These are phyloP conservation scores for Scatophagus argus DNA, from an alignment of 2,113 vertebrate species.

Conservation along the genomic window DNA sequence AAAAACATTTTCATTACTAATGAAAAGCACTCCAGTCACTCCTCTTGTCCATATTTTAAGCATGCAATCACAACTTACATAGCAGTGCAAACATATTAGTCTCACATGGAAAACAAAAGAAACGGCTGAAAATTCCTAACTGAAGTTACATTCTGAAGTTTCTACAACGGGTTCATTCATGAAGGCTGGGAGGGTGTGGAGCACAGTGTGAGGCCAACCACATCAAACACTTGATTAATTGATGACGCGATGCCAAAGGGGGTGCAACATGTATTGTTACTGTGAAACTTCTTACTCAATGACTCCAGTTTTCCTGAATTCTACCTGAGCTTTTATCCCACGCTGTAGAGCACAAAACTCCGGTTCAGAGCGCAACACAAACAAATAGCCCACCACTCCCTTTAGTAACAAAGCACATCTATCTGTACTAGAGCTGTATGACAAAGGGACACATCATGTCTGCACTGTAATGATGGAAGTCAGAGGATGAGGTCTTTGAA, in stretches of 20 bases:
- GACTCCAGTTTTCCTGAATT: slow-evolving; percentile 18
- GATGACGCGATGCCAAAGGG: slow-evolving; percentile 38
- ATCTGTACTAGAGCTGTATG: slow-evolving; percentile 30
- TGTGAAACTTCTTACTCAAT: slow-evolving; percentile 22
- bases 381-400: slow-evolving; percentile 71
- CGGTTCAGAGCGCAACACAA: slow-evolving; percentile 35
- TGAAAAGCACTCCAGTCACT: slow-evolving; percentile 12
- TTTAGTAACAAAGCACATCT: slow-evolving; percentile 59
- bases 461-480: slow-evolving; percentile 24
- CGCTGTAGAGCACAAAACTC: slow-evolving; percentile 23
- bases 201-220: slow-evolving; percentile 51
- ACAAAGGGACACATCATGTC: slow-evolving; percentile 62
- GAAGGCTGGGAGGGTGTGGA: slow-evolving; percentile 67
- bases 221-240: slow-evolving; percentile 76
- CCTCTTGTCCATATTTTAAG: background rate
- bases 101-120: slow-evolving; percentile 28
- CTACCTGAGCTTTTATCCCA: slow-evolving; percentile 45
- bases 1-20: background rate
- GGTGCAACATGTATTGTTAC: slow-evolving; percentile 19
- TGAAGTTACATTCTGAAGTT: slow-evolving; percentile 46
- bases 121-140: slow-evolving; percentile 53
- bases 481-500: slow-evolving; percentile 42
- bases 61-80: slow-evolving; percentile 4
- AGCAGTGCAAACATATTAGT: slow-evolving; percentile 39
- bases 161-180: slow-evolving; percentile 72